These are phyloP conservation scores for Tenualosa thibaudeaui DNA, from an alignment of 2,797 vertebrate genomes.

Conservation along the genomic window DNA sequence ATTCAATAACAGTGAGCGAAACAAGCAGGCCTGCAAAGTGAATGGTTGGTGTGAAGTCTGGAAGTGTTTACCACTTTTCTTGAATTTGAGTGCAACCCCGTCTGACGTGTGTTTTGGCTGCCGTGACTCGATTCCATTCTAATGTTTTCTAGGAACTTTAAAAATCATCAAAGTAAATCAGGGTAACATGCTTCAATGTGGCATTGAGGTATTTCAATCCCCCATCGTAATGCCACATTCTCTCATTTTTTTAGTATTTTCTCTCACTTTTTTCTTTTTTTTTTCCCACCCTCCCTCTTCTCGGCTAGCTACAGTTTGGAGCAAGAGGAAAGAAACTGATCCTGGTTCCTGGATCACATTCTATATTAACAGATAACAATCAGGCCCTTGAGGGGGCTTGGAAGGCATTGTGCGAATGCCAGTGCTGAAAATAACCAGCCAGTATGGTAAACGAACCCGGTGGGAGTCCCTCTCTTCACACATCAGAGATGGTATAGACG, in stretches of 20 bases:
- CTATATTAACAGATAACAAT: constrained; percentile 19
- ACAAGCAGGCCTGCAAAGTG: constrained; percentile 42
- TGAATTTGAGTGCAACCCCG: neutral
- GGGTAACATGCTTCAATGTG: neutral
- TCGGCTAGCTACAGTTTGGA: neutral
- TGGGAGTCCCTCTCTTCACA: neutral
- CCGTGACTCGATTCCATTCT: neutral
- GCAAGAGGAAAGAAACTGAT: constrained; percentile 8
- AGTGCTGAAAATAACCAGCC: constrained; percentile 12
- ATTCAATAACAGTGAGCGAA: constrained; percentile 63
- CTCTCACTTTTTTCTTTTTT: neutral
- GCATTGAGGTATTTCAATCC: neutral
- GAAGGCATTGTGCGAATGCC: neutral
- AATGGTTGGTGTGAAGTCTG: constrained; percentile 18
- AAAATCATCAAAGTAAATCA: neutral
- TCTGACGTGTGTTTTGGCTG: constrained; percentile 31
- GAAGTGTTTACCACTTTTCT: constrained; percentile 31
- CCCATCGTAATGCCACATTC: neutral
- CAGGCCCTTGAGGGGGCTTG: neutral
- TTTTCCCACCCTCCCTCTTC: neutral
- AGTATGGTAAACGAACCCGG: neutral
- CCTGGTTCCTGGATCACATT: constrained; percentile 9
- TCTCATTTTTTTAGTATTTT: neutral
- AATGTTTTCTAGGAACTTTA: constrained; percentile 24
- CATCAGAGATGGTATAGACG: constrained; percentile 5